These are phyloP conservation scores for Acrocera orbiculus DNA, from an alignment of 2,888 invertebrate species.

Conservation along the genomic window DNA sequence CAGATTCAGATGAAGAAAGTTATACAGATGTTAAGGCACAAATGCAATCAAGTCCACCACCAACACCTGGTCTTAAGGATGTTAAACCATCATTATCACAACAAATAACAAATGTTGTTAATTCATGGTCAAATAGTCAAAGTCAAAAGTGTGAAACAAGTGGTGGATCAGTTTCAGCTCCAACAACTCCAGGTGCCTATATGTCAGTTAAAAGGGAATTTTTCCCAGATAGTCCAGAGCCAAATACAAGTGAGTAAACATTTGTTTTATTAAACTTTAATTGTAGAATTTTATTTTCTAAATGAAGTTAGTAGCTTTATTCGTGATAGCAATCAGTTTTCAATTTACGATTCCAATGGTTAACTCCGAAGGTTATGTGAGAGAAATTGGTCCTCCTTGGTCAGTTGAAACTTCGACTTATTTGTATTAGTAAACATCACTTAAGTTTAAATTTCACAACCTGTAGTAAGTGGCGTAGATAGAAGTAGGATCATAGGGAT, in stretches of 20 bases:
- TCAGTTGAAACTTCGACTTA: too few species aligned
- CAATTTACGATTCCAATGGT: too few species aligned
- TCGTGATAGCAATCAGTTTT: too few species aligned
- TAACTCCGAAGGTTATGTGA: too few species aligned
- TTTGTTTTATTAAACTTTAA: background rate
- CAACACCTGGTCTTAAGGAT: constrained; percentile 46
- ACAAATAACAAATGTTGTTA: constrained; percentile 30
- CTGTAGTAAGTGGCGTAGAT: too few species aligned
- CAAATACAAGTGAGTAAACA: constrained; percentile 62
- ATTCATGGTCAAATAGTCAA: constrained; percentile 28
- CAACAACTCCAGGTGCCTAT: constrained; percentile 33
- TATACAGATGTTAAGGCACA: constrained; percentile 33
- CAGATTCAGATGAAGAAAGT: constrained; percentile 68
- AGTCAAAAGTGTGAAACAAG: constrained; percentile 2
- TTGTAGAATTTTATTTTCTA: too few species aligned
- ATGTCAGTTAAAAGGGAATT: constrained; percentile 47
- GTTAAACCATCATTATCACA: constrained; percentile 28
- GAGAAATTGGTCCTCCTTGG: too few species aligned
- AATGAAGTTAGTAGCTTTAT: too few species aligned
- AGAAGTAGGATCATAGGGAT: too few species aligned
- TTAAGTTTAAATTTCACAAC: too few species aligned
- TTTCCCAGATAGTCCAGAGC: constrained; percentile 68
- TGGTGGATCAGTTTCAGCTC: constrained; percentile 25
- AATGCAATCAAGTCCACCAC: constrained; percentile 33
- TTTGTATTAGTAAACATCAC: too few species aligned